Evolutionary conservation across 2,888 invertebrate genomes (phyloP).

Genomic region (Galerucella pusilla): DNA sequence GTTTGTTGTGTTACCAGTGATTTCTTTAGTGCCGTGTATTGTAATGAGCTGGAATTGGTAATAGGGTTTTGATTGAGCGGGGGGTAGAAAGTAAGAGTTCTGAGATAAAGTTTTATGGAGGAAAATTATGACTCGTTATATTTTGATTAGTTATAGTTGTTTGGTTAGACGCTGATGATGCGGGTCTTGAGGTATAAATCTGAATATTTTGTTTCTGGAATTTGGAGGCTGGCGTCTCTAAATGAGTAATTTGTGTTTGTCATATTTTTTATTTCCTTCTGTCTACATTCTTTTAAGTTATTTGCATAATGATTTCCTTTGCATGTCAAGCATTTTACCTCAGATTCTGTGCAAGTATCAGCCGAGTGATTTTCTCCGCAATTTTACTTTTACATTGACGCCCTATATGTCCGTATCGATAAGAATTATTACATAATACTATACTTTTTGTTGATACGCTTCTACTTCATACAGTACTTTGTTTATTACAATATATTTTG

Average conservation of each 20-base stretch:
- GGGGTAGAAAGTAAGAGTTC: too few species aligned
- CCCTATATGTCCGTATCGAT: neutral
- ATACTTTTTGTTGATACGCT: neutral
- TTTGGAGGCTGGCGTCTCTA: neutral
- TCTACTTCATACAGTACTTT: neutral
- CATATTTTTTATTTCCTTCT: neutral
- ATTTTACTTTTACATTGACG: neutral
- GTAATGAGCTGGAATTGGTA: too few species aligned
- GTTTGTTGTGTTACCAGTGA: neutral
- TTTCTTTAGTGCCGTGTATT: neutral
- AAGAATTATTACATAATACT: constrained; percentile 3
- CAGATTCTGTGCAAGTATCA: neutral
- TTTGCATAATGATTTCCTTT: too few species aligned
- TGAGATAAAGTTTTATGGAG: too few species aligned
- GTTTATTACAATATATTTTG: constrained; percentile 8
- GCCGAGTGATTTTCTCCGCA: neutral
- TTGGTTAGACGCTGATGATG: too few species aligned
- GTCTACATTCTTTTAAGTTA: too few species aligned
- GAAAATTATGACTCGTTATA: too few species aligned
- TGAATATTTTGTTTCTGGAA: neutral
- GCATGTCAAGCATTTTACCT: too few species aligned
- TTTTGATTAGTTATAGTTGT: too few species aligned
- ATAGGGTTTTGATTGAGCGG: too few species aligned
- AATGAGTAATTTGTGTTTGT: neutral
- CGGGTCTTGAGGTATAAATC: too few species aligned